These are phyloP conservation scores for Eupithecia inturbata DNA, from an alignment of 2,888 invertebrate genomes.

Conservation along the genomic window DNA sequence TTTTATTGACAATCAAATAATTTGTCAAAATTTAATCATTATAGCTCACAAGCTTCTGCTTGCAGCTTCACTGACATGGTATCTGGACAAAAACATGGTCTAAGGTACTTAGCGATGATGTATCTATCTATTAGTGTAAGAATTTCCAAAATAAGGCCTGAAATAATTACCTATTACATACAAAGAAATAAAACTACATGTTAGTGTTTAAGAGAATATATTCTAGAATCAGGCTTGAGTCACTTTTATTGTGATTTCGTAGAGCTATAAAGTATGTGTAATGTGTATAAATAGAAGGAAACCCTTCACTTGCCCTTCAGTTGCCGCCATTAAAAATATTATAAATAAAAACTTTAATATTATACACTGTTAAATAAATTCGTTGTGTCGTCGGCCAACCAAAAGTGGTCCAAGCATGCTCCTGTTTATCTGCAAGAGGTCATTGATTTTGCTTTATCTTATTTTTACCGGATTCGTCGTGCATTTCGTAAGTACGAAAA, in stretches of 20 bases:
- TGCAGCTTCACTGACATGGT: too few relatives aligned
- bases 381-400: neutral
- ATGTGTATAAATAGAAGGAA: neutral
- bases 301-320: neutral
- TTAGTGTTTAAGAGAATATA: neutral
- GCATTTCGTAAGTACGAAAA: slow-evolving; percentile 6
- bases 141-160: too few relatives aligned
- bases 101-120: too few relatives aligned
- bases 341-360: neutral
- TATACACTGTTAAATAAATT: neutral
- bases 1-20: too few relatives aligned
- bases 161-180: too few relatives aligned
- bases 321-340: neutral
- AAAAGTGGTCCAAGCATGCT: neutral
- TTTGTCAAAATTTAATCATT: too few relatives aligned
- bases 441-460: slow-evolving; percentile 15
- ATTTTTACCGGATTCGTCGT: slow-evolving; percentile 17
- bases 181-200: neutral
- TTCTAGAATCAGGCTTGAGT: neutral
- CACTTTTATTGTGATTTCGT: neutral
- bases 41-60: too few relatives aligned
- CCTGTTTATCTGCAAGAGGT: slow-evolving; percentile 17
- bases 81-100: too few relatives aligned
- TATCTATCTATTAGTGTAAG: too few relatives aligned
- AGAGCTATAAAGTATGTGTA: neutral